Evolutionary conservation across 37 sponge, comb jelly and placozoan species (phyloP), one percentile per base, ranked within the genome.

Genomic region (Ephydatia muelleri): DNA sequence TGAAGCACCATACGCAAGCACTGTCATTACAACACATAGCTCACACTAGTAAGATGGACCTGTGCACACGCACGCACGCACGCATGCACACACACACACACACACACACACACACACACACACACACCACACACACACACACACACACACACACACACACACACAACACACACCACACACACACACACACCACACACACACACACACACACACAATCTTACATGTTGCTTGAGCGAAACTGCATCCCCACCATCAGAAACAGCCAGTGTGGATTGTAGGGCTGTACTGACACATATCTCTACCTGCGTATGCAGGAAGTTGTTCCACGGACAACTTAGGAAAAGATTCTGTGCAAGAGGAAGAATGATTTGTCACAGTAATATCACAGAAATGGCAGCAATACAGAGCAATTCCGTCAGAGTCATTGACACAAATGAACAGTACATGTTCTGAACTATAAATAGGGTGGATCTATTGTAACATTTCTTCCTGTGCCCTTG

Each of bases 231-330:
- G 74, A 91, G 84, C 74, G 88, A 86, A 33, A 75, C 65, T 40
- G 65, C 34, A 68, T 66, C 65, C 22, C 75, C 36, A 67, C 69
- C 66, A 65, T n/a, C 71, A 38, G 85, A 0, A 2, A 37, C 38
- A 16, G 43, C 43, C 28, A 26, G 5, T 5, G 38, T 35, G 8
- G 66, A 49, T 3, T 68, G 49, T n/a, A 94, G 84, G 19, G 80
- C 86, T 27, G 88, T 79, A 43, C 30, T 39, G 19, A 94, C 39
- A 67, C 89, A 91, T 23, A 57, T 39, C 73, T 91, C 92, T 30
- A 94, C 92, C 72, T 91, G 87, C 65, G 75, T 80, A 73, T 94
- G 95, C 27, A 94, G 89, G 75, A 94, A 94, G 70, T 94, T 94
- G 81, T 94, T 94, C 95, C 95, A 94, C 0, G 93, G 90, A 37